Evolutionary conservation across 2,888 invertebrate genomes (phyloP).

Genomic region (Tenthredo distinguenda): DNA sequence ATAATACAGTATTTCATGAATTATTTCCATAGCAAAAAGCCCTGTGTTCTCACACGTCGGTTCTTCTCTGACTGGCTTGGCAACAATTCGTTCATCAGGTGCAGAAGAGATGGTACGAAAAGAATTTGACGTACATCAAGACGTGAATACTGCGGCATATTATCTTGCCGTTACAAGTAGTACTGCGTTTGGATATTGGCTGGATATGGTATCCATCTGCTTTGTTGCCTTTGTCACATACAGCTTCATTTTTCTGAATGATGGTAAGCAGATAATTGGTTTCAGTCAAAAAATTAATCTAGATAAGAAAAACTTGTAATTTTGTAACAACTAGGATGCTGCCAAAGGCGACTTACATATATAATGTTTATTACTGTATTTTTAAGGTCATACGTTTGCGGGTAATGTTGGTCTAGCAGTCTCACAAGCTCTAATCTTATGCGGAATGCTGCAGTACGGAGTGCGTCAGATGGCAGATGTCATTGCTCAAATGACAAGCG

Average conservation of each 20-base stretch:
- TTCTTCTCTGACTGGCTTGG: slow-evolving; percentile 91
- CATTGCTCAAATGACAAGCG: slow-evolving; percentile 89
- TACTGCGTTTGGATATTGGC: slow-evolving; percentile 84
- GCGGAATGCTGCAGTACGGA: slow-evolving; percentile 91
- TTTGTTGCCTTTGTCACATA: slow-evolving; percentile 83
- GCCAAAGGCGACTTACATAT: not conserved
- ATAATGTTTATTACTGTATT: not conserved
- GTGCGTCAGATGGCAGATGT: slow-evolving; percentile 90
- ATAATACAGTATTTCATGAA: not conserved
- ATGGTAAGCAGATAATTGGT: slow-evolving; percentile 77
- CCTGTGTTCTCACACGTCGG: slow-evolving; percentile 95
- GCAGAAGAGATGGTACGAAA: slow-evolving; percentile 86
- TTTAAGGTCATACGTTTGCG: slow-evolving; percentile 78
- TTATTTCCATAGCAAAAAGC: slow-evolving; percentile 80
- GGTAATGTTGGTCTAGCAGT: slow-evolving; percentile 87
- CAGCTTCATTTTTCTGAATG: slow-evolving; percentile 82
- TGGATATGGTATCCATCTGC: slow-evolving; percentile 83
- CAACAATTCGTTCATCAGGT: slow-evolving; percentile 90
- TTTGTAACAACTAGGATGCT: not conserved
- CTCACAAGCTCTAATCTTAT: slow-evolving; percentile 86
- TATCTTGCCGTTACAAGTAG: slow-evolving; percentile 82
- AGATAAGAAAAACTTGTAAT: not conserved
- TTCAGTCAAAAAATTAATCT: slow-evolving; percentile 45
- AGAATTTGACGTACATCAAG: slow-evolving; percentile 88
- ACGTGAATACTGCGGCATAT: slow-evolving; percentile 84